Evolutionary conservation across 2,888 invertebrate genomes (phyloP), one percentile per base, ranked within the genome.

Genomic region (Lysandra coridon): DNA sequence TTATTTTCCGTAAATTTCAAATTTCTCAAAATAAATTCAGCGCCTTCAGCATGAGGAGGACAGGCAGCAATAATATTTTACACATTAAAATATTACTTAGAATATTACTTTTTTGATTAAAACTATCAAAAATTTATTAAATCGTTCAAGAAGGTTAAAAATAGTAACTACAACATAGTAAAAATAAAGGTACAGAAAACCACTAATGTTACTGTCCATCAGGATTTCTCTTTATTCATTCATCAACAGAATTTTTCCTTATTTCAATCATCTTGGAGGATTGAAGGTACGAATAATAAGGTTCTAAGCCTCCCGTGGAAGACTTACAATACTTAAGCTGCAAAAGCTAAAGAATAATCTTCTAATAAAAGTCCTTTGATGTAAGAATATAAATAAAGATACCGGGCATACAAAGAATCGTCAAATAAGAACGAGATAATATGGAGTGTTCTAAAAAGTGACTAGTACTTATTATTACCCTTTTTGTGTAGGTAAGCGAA

Each of bases 341-440:
- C 69, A 69, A 69, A 69, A 69, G 33, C 69, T 69, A 37, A 69
- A 69, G 30, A 69, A 69, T 17, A 69, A 69, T 33, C 69, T 64
- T 69, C 33, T 30, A 33, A 49, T 49, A 76, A 76, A 76, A 49
- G 2, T 53, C 44, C 33, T 33, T 5, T 33, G 53, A 76, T 76
- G 53, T 53, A 76, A 76, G 53, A 57, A 57, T 53, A 57, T 57
- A 76, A 76, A 76, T 76, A 76, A 53, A 76, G 76, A 76, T 76
- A 76, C 57, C 53, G 76, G 33, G 76, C 49, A 76, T 57, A 76
- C 30, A 75, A 23, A 76, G 53, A 76, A 76, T 57, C 76, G 76
- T 57, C 76, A 76, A 76, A 76, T 57, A 76, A 57, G 53, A 33
- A 76, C 33, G 30, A 10, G 17, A 76, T 76, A 76, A 76, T 76